These are phyloP conservation scores for Entomobrya multifasciata DNA, from an alignment of 2,888 invertebrate genomes.

Conservation along the genomic window DNA sequence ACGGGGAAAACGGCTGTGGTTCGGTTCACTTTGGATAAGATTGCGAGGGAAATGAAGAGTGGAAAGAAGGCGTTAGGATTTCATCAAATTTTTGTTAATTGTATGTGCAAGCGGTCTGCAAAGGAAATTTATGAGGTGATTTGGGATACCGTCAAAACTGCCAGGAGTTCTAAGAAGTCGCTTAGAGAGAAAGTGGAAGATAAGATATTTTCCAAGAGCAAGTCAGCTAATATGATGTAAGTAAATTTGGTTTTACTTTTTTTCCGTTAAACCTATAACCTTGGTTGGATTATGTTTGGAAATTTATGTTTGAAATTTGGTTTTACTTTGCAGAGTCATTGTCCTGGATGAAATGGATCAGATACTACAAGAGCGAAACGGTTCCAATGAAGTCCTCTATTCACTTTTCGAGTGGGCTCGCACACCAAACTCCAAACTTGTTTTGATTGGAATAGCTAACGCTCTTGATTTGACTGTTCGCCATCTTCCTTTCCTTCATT, in stretches of 20 bases:
- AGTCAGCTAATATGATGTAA: constrained; percentile 87
- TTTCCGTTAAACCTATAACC: background rate
- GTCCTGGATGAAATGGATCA: constrained; percentile 98
- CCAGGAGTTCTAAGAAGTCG: constrained; percentile 75
- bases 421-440: constrained; percentile 85
- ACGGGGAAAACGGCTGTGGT: constrained; percentile 97
- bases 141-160: constrained; percentile 83
- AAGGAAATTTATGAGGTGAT: constrained; percentile 90
- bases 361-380: constrained; percentile 87
- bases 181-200: constrained; percentile 81
- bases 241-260: constrained; percentile 80
- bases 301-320: too few species aligned
- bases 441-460: constrained; percentile 96
- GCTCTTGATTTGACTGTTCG: constrained; percentile 96
- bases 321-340: constrained; percentile 85
- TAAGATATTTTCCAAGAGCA: constrained; percentile 84
- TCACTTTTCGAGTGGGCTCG: constrained; percentile 97
- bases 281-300: too few species aligned
- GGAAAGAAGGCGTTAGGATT: constrained; percentile 33
- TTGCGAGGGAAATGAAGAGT: constrained; percentile 80
- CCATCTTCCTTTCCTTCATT: constrained; percentile 88
- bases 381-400: constrained; percentile 91
- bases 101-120: constrained; percentile 93
- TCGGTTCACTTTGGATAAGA: constrained; percentile 86
- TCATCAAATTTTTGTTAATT: constrained; percentile 89